phyloP scores from a whole-genome alignment of 2,797 vertebrate species.

The Scolopax rusticola region DNA sequence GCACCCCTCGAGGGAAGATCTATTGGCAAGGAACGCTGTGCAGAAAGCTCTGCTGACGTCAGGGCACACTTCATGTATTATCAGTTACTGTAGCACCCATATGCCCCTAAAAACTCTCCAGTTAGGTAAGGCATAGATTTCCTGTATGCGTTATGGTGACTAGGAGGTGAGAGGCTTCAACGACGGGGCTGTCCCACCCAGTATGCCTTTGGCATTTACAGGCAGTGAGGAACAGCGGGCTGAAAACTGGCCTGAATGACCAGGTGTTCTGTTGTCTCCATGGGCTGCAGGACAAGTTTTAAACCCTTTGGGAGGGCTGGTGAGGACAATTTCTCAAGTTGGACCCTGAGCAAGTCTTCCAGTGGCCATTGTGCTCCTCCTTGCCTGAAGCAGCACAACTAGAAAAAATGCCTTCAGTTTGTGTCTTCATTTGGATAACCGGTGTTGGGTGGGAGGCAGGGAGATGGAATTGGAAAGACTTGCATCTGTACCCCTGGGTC shows the following conservation, averaged over 20 bases:
- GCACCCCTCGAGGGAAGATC: background rate
- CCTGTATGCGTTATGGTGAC: background rate
- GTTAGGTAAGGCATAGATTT: background rate
- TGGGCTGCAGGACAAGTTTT: background rate
- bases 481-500: background rate
- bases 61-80: background rate
- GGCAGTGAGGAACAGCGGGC: background rate
- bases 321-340: background rate
- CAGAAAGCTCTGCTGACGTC: background rate
- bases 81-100: background rate
- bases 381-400: background rate
- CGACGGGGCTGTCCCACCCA: background rate
- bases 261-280: background rate
- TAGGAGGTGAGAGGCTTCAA: background rate
- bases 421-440: background rate
- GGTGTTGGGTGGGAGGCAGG: background rate
- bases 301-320: background rate
- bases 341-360: background rate
- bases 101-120: background rate
- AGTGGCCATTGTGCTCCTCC: background rate
- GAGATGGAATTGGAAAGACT: background rate
- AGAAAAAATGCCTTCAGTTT: background rate
- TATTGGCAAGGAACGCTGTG: background rate
- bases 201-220: background rate
- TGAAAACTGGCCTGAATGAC: background rate